Conservation (phyloP, 2,888 invertebrate species). For the Incurvaria masculella region DNA sequence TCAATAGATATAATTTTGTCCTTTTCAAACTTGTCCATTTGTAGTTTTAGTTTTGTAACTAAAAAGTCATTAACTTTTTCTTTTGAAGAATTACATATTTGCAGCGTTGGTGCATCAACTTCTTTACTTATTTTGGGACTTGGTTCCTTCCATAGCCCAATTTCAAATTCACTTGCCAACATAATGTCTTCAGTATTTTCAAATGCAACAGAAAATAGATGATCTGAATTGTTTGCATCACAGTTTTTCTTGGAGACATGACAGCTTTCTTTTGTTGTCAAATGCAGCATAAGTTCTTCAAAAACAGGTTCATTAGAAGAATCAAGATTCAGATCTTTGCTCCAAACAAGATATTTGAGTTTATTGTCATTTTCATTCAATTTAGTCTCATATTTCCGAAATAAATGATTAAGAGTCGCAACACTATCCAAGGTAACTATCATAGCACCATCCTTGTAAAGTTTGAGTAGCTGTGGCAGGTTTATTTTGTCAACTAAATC, state of each 20-base stretch:
- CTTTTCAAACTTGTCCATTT: background rate
- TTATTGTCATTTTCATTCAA: conserved; percentile 28
- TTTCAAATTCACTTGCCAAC: conserved; percentile 38
- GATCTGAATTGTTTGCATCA: background rate
- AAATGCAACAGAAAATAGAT: conserved; percentile 29
- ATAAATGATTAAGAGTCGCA: conserved; percentile 28
- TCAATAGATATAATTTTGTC: background rate
- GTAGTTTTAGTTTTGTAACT: background rate
- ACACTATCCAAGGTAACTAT: conserved; percentile 32
- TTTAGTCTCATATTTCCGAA: conserved; percentile 35
- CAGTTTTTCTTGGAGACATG: conserved; percentile 1
- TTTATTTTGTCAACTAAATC: conserved; percentile 28
- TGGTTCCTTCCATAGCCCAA: conserved; percentile 17
- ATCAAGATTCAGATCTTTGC: conserved; percentile 24
- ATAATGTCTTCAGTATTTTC: conserved; percentile 30
- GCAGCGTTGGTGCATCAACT: background rate
- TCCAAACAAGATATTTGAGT: conserved; percentile 32
- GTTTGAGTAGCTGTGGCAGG: conserved; percentile 31
- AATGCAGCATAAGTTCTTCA: conserved; percentile 27
- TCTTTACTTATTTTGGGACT: background rate
- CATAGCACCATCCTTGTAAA: conserved; percentile 42
- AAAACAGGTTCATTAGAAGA: conserved; percentile 19
- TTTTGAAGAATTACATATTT: conserved; percentile 22
- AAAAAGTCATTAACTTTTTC: conserved; percentile 21
- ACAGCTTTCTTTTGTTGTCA: conserved; percentile 34